Evolutionary conservation across 2,797 vertebrate genomes (phyloP), one percentile per base, ranked within the genome.

Genomic region (Pteropus rufus): DNA sequence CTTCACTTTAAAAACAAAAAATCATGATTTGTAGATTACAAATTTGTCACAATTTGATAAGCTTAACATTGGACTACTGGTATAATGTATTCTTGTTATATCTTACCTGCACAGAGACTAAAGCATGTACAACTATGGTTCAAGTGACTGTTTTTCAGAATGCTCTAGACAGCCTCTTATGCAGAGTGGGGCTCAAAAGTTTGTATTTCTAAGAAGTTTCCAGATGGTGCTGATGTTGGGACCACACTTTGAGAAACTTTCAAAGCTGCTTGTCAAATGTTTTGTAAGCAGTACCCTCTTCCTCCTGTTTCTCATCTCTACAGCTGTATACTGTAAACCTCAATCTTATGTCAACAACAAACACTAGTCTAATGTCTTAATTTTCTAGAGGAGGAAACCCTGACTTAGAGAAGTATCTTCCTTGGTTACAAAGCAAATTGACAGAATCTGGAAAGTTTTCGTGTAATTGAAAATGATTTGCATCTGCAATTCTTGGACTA

Each of bases 11-110:
- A 84, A 93, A 96, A 67, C 34, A 86, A 75, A 75, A 91, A 87
- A 41, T 75, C 21, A 29, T 96, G 97, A 98, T 85, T 97, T 96
- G 96, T 97, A 81, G 77, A 87, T 96, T 94, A 97, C 98, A 94
- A 97, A 97, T 91, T 96, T 94, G 76, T 96, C 73, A 58, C 36
- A 93, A 46, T 89, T 92, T 92, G 79, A 46, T 87, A 85, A 76
- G 34, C 9, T 34, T 76, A 9, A 44, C 39, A 21, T 31, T 83
- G 73, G 31, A 39, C 10, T 54, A 0, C 46, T 70, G 41, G 4
- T 39, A 1, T 34, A 39, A 79, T 67, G 44, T 86, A 54, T 65
- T 67, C 31, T 34, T 26, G 5, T 36, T 49, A 11, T 11, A 9
- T 3, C 16, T 90, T 23, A 46, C 15, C 4, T 67, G 16, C 41